Percentiles rank a stretch among this genome's conserved stretches.
These are phyloP conservation scores for Drosophila ananassae DNA, from an alignment of 1,140 invertebrate genomes.

Conservation along the genomic window DNA sequence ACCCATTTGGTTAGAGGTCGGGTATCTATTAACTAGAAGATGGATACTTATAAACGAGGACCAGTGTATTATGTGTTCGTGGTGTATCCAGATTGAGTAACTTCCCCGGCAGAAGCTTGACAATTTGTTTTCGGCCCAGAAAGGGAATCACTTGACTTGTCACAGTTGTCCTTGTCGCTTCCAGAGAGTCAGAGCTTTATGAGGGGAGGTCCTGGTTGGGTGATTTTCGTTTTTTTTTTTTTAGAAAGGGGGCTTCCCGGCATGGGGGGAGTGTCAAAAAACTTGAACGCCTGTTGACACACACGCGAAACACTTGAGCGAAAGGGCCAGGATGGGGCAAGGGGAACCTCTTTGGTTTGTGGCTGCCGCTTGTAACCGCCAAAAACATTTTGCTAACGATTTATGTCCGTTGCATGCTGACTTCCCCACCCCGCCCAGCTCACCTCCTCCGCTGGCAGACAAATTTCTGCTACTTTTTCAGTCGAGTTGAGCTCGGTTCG, in stretches of 20 bases:
- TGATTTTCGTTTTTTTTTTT: not conserved
- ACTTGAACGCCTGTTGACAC: slow-evolving; percentile 75
- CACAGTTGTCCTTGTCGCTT: slow-evolving; percentile 68
- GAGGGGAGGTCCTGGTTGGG: slow-evolving; percentile 2
- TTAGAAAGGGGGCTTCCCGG: not conserved
- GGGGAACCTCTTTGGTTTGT: slow-evolving; percentile 33
- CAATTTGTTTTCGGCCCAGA: slow-evolving; percentile 57
- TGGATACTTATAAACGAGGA: slow-evolving; percentile 8
- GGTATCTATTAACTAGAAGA: slow-evolving; percentile 41
- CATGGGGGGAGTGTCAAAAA: slow-evolving; percentile 55
- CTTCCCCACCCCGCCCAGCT: not conserved
- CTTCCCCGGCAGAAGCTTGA: slow-evolving; percentile 31
- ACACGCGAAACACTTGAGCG: slow-evolving; percentile 58
- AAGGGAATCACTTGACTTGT: slow-evolving; percentile 68
- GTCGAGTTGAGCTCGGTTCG: slow-evolving; percentile 13
- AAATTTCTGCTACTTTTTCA: slow-evolving; percentile 73
- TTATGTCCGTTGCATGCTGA: slow-evolving; percentile 76
- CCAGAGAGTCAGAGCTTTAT: slow-evolving; percentile 51
- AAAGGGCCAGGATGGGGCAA: not conserved
- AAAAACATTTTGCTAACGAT: slow-evolving; percentile 81
- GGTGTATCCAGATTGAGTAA: slow-evolving; percentile 46
- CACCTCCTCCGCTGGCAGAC: slow-evolving; percentile 37
- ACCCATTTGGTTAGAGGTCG: slow-evolving; percentile 6
- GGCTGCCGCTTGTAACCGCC: slow-evolving; percentile 69
- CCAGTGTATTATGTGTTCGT: slow-evolving; percentile 10